Base-by-base conservation (phyloP, 2,113 vertebrate species). In the Solea senegalensis region DNA sequence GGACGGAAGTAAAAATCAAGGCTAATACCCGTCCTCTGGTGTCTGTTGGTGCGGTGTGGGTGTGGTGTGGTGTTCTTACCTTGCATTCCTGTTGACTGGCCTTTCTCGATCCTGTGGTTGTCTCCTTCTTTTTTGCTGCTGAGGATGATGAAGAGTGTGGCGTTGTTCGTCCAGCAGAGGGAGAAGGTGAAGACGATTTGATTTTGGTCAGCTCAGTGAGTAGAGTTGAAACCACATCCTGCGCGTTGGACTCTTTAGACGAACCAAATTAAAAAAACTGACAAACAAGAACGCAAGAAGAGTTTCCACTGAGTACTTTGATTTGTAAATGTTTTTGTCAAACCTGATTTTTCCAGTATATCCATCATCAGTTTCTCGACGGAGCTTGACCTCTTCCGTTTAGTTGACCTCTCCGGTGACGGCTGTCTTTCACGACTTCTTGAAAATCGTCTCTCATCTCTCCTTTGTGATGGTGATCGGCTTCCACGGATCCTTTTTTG, bases 301-400 rank as follows among this genome's bases (percentile, higher is more conserved):
- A 46, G 43, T 44, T 44, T 9, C 8, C 9, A 12, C 44, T 5
- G 44, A 9, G 11, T 4, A 45, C 8, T 45, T 10, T 12, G 2
- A 10, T 45, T 45, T 45, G 44, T 12, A 48, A 5, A 5, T 46
- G 9, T 13, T 13, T 9, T 1, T 15, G 76, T 87, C 62, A 86
- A 26, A 91, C 90, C 87, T 86, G 88, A 53, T 51, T 80, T 70
- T 55, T 86, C 69, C 53, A 84, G 59, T 0, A 82, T 70, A 39
- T 72, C 84, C 70, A 78, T 88, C 0, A 79, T 74, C 51, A 88
- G 46, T 16, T 4, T 76, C 9, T 84, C 72, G 0, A 74, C 48
- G 7, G 34, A 73, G 45, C 1, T 73, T 0, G 46, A 21, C 14
- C n/a, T 62, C 26, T 52, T 72, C 2, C 0, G 48, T 4, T 43